Conservation (phyloP, 2,797 vertebrate genomes). For the Chaunax sp. region DNA sequence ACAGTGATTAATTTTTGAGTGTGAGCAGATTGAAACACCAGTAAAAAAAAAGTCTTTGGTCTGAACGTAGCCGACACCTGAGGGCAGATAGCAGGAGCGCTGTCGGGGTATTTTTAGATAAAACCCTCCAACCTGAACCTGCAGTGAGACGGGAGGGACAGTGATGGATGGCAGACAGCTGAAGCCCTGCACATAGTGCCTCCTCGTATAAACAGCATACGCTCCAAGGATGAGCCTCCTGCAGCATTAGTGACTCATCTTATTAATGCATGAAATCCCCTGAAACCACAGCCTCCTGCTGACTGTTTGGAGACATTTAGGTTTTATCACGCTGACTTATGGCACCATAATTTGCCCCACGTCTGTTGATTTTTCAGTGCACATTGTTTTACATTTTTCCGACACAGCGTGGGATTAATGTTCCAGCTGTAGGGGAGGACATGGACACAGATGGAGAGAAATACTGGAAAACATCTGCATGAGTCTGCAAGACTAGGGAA, state of each 20-base stretch:
- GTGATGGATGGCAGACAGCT: conserved; percentile 11
- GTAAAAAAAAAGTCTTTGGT: too few relatives aligned
- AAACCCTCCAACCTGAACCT: not conserved
- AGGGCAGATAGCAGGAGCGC: not conserved
- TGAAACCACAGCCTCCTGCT: conserved; percentile 18
- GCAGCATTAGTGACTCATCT: conserved; percentile 4
- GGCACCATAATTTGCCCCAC: conserved; percentile 18
- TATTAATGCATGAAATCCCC: conserved; percentile 43
- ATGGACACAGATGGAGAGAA: not conserved
- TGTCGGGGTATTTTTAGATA: not conserved
- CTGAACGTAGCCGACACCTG: too few relatives aligned
- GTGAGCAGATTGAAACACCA: too few relatives aligned
- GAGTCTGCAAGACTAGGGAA: not conserved
- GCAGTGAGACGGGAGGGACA: conserved; percentile 1
- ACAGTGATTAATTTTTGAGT: too few relatives aligned
- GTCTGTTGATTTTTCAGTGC: conserved; percentile 22
- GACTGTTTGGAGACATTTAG: not conserved
- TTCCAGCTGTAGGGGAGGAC: not conserved
- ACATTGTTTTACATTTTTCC: not conserved
- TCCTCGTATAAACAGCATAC: conserved; percentile 4
- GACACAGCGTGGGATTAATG: conserved; percentile 19
- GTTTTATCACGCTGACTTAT: conserved; percentile 12
- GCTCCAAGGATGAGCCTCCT: conserved; percentile 12
- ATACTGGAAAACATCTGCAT: not conserved
- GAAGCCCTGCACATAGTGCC: conserved; percentile 24